Evolutionary conservation across 1,140 invertebrate species (phyloP).

Genomic region (Eciton burchellii): DNA sequence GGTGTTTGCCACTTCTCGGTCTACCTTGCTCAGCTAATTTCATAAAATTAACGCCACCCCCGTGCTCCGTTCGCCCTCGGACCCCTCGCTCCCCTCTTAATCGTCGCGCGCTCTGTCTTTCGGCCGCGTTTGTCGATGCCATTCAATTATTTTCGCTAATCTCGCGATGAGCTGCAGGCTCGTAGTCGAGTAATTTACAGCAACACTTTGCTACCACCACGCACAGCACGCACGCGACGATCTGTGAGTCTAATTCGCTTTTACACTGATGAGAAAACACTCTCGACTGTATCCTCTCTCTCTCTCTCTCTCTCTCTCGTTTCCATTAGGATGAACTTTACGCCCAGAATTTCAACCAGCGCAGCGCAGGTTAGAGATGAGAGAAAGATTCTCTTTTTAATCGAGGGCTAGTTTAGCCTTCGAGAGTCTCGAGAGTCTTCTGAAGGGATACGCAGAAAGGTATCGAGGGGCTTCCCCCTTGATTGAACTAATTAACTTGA

Average conservation of each 20-base stretch:
- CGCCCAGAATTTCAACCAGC: no score
- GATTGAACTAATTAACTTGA: no score
- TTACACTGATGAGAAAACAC: background rate
- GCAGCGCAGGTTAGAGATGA: no score
- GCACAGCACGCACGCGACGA: background rate
- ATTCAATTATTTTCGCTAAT: conserved; percentile 81
- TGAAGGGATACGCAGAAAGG: no score
- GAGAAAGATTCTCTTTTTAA: no score
- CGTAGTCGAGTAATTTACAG: conserved; percentile 72
- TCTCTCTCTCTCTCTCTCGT: background rate
- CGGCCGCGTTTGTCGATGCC: conserved; percentile 10
- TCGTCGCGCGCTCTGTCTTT: conserved; percentile 10
- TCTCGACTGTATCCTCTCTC: background rate
- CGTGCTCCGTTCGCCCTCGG: background rate
- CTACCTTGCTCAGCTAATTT: conserved; percentile 74
- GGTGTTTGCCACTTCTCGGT: conserved; percentile 58
- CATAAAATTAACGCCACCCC: conserved; percentile 71
- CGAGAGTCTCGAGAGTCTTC: no score
- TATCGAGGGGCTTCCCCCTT: no score
- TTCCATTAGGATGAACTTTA: no score
- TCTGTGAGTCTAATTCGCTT: conserved; percentile 15
- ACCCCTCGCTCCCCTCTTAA: background rate
- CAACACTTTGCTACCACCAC: conserved; percentile 63
- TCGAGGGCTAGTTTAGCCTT: no score
- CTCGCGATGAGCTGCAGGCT: conserved; percentile 59